Conservation (phyloP, 2,113 vertebrate species). For the Regulus satrapa region DNA sequence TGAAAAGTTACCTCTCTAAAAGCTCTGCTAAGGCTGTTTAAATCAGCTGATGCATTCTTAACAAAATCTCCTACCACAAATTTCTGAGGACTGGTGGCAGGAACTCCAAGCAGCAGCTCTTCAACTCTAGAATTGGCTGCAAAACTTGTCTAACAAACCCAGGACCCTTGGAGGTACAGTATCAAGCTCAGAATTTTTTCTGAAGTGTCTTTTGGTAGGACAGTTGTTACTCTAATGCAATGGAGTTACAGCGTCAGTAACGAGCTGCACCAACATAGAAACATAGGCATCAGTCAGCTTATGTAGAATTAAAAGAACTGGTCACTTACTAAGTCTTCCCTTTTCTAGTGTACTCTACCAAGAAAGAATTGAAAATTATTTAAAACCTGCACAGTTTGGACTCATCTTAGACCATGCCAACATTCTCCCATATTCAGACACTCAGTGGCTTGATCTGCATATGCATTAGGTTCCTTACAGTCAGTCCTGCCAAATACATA, state of each 20-base stretch:
- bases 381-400: not conserved
- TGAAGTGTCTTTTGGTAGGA: not conserved
- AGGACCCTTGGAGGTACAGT: not conserved
- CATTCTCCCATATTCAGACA: not conserved
- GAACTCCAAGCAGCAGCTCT: not conserved
- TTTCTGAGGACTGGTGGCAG: not conserved
- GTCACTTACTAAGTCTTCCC: not conserved
- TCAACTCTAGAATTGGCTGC: not conserved
- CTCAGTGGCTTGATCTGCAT: not conserved
- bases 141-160: not conserved
- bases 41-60: not conserved
- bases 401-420: not conserved
- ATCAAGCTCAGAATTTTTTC: not conserved
- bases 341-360: not conserved
- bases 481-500: not conserved
- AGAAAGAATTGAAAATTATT: not conserved
- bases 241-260: not conserved
- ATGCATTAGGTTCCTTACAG: constrained; percentile 7
- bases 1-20: not conserved
- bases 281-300: not conserved
- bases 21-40: not conserved
- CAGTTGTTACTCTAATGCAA: not conserved
- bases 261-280: rapidly evolving
- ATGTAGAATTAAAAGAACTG: not conserved
- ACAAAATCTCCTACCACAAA: not conserved